Percentiles rank a stretch among this genome's conserved stretches.
phyloP scores from a whole-genome alignment of 2,113 vertebrate species.

The Indri indri region DNA sequence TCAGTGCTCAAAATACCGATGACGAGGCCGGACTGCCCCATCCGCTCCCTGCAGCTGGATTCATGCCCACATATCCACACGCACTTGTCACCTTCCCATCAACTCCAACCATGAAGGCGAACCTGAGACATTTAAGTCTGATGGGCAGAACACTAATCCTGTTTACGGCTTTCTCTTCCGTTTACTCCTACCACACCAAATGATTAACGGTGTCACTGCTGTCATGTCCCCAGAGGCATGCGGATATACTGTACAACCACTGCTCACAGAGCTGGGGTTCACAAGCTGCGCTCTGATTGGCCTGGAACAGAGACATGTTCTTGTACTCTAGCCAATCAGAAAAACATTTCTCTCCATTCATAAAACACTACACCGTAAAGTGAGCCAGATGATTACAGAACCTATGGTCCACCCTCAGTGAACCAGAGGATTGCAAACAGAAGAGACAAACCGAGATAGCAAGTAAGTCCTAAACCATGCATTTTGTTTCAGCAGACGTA shows the following conservation, averaged over 20 bases:
- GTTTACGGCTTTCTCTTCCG: conserved; percentile 23
- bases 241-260: conserved; percentile 34
- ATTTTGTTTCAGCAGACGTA: background rate
- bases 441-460: background rate
- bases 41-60: conserved; percentile 7
- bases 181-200: conserved; percentile 67
- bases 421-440: conserved; percentile 22
- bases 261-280: conserved; percentile 39
- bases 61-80: conserved; percentile 45
- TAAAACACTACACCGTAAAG: conserved; percentile 14
- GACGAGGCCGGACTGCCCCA: background rate
- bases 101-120: conserved; percentile 54
- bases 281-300: conserved; percentile 71
- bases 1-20: background rate
- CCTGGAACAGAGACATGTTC: conserved; percentile 64
- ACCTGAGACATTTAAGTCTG: conserved; percentile 64
- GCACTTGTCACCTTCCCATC: conserved; percentile 64
- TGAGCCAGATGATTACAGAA: background rate
- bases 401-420: background rate
- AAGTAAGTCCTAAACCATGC: conserved; percentile 11
- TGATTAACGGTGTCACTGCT: conserved; percentile 71
- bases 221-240: conserved; percentile 56
- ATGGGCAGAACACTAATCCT: conserved; percentile 64
- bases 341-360: conserved; percentile 53
- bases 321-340: conserved; percentile 59